These are phyloP conservation scores for Trichomalopsis sarcophagae DNA, from an alignment of 1,140 invertebrate genomes.

Conservation along the genomic window DNA sequence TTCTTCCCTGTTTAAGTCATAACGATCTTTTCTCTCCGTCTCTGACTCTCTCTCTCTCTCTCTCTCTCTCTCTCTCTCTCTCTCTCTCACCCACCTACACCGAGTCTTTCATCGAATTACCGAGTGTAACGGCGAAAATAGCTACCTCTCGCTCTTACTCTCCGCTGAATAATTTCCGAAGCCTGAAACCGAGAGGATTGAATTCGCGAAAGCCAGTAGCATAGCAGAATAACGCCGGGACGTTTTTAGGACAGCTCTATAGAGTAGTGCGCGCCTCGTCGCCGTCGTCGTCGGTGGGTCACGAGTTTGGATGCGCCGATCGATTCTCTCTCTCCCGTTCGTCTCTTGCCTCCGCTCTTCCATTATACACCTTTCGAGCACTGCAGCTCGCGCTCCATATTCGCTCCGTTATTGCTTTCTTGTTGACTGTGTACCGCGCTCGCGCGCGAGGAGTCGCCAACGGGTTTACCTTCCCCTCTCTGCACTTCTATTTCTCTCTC, in stretches of 20 bases:
- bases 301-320: constrained; percentile 56
- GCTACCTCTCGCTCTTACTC: not conserved
- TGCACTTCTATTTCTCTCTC: not conserved
- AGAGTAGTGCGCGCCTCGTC: constrained; percentile 15
- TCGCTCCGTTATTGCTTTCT: constrained; percentile 19
- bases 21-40: not conserved
- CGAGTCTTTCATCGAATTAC: constrained; percentile 8
- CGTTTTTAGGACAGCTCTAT: constrained; percentile 57
- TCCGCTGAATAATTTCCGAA: constrained; percentile 54
- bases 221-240: constrained; percentile 1
- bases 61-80: not conserved
- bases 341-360: constrained; percentile 13
- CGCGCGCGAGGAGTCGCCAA: not conserved
- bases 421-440: constrained; percentile 7
- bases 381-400: not conserved
- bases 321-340: constrained; percentile 47
- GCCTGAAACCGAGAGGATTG: constrained; percentile 41
- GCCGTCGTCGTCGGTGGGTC: constrained; percentile 51
- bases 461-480: not conserved
- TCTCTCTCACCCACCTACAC: not conserved
- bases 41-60: not conserved
- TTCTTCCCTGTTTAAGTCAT: not conserved
- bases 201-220: constrained; percentile 4
- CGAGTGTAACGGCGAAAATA: constrained; percentile 53
- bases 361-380: constrained; percentile 23